phyloP scores from a whole-genome alignment of 2,888 invertebrate genomes.

The Acrobasis suavella region DNA sequence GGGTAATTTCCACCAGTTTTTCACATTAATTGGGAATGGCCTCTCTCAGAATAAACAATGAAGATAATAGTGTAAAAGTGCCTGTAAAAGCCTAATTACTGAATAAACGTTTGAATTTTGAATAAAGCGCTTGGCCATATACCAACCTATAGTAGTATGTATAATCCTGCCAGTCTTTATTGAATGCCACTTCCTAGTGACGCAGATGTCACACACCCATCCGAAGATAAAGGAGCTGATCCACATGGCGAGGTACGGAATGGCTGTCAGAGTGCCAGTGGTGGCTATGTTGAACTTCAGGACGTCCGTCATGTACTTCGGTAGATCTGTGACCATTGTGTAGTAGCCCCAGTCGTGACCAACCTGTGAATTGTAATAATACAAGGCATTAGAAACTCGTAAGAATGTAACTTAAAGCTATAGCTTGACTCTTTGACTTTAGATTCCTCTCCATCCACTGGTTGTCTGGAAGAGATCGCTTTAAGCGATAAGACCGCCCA shows the following conservation, averaged over 20 bases:
- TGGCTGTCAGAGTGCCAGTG: conserved; percentile 84
- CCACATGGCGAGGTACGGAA: conserved; percentile 88
- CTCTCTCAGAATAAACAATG: too few species aligned
- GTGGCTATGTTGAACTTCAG: conserved; percentile 85
- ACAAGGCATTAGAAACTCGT: too few species aligned
- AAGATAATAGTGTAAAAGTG: too few species aligned
- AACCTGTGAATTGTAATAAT: conserved; percentile 50
- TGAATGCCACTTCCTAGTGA: conserved; percentile 82
- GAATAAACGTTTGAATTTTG: too few species aligned
- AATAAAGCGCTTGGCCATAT: too few species aligned
- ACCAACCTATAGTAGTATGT: conserved; percentile 85
- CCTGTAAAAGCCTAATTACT: too few species aligned
- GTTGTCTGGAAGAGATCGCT: too few species aligned
- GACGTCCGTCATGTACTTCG: conserved; percentile 87
- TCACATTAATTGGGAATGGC: not conserved
- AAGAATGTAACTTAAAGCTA: too few species aligned
- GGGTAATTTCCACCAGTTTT: too few species aligned
- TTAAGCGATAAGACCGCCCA: too few species aligned
- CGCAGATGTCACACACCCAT: conserved; percentile 86
- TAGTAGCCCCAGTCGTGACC: conserved; percentile 86
- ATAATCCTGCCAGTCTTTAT: conserved; percentile 84
- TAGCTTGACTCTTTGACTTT: too few species aligned
- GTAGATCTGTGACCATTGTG: conserved; percentile 87
- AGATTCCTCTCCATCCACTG: too few species aligned
- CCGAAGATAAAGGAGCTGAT: conserved; percentile 85